Evolutionary conservation across 2,888 invertebrate species (phyloP), one percentile per base, ranked within the genome.

Genomic region (Periphyllus acericola): DNA sequence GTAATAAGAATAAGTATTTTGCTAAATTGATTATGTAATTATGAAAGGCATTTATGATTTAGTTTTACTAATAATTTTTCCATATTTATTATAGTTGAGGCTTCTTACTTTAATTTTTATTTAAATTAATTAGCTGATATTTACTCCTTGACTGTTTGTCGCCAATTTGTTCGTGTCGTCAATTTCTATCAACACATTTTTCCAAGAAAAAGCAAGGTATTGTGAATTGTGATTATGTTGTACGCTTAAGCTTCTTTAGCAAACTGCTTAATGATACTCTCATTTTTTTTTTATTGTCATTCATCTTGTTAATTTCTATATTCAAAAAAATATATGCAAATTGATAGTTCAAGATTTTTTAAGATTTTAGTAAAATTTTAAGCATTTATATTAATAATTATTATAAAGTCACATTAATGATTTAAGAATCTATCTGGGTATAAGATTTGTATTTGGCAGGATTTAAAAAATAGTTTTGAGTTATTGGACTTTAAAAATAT

Each of bases 121-220:
- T 79, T 79, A 32, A 40, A 81, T 29, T 68, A 66, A 86, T 60
- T 81, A 87, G 60, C 86, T 81, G 55, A 19, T 83, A 75, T 29
- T 83, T 80, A 80, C 25, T 66, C 40, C 34, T 36, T 86, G 86
- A 86, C 55, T 87, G 79, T 86, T 79, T 80, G 72, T 87, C 40
- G 80, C 71, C 86, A 87, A 71, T 79, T 79, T 80, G 86, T 80
- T 80, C 86, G 80, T 87, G 87, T 66, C 79, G 60, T 60, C 80
- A 72, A 81, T 80, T 46, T 66, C 36, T 76, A 60, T 80, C 86
- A 80, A 72, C 86, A 74, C 29, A 80, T 87, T 87, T 85, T 86
- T 72, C 55, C 29, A 46, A 36, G 72, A 79, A 74, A 74, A 80
- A 46, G 74, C 80, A 80, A 87, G 80, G 87, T 87, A 87, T 87